A percentile compares a stretch with the other conserved stretches of the same genome.
Conservation (phyloP, 2,888 invertebrate genomes). For the Dynastes maya region DNA sequence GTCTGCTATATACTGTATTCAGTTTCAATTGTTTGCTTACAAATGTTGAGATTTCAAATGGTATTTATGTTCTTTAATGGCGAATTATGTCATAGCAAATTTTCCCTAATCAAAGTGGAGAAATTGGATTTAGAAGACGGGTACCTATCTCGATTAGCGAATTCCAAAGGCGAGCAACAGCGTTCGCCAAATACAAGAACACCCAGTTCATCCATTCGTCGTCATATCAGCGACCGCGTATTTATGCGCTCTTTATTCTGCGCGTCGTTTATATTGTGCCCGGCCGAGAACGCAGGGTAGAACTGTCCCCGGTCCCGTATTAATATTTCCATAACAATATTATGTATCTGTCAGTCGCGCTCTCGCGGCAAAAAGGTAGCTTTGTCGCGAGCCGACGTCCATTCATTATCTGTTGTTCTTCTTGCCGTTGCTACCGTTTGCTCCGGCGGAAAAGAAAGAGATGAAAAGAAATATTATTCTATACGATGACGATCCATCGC, state of each 20-base stretch:
- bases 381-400: slow-evolving; percentile 61
- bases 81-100: too few species aligned
- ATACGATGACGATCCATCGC: slow-evolving; percentile 56
- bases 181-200: too few species aligned
- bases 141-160: too few species aligned
- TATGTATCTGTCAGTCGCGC: slow-evolving; percentile 64
- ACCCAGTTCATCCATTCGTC: slow-evolving; percentile 11
- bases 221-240: slow-evolving; percentile 57
- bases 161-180: too few species aligned
- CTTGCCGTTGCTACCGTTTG: background rate
- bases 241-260: slow-evolving; percentile 68
- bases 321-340: slow-evolving; percentile 71
- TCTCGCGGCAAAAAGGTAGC: slow-evolving; percentile 39
- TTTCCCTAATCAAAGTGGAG: too few species aligned
- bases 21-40: too few species aligned
- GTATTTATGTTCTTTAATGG: too few species aligned
- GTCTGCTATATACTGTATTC: too few species aligned
- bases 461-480: slow-evolving; percentile 5
- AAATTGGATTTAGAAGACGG: too few species aligned
- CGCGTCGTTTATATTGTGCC: slow-evolving; percentile 2
- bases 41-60: too few species aligned
- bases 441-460: background rate
- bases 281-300: background rate
- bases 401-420: slow-evolving; percentile 60
- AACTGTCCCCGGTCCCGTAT: slow-evolving; percentile 58